phyloP scores from a whole-genome alignment of 64 coral and sea anemone genomes.

The Stichodactyla mertensii region DNA sequence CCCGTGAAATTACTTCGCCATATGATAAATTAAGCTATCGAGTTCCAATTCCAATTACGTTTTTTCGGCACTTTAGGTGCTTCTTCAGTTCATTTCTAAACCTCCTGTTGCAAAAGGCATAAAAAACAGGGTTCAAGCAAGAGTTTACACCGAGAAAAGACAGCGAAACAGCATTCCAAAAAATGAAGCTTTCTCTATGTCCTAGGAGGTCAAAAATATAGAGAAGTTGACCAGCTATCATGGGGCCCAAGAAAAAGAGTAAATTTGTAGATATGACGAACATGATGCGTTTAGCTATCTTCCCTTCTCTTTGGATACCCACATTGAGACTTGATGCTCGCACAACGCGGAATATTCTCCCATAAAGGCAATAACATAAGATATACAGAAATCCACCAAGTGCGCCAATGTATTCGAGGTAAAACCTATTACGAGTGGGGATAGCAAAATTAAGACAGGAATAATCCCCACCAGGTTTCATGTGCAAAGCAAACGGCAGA shows the following conservation, averaged over 20 bases:
- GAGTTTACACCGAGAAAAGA: background rate
- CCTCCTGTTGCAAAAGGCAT: background rate
- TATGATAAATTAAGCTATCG: too few species aligned
- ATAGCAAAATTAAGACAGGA: background rate
- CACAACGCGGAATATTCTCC: background rate
- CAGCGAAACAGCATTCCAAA: background rate
- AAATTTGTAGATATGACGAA: background rate
- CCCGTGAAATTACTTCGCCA: too few species aligned
- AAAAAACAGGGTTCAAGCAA: background rate
- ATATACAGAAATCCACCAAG: background rate
- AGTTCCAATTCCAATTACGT: background rate
- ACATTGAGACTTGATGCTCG: background rate
- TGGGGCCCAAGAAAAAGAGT: background rate
- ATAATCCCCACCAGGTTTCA: background rate
- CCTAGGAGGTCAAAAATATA: background rate
- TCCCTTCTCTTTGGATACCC: background rate
- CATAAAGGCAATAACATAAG: background rate
- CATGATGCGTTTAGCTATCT: background rate
- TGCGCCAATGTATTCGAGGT: background rate
- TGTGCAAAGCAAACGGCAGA: background rate
- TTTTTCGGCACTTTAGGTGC: background rate
- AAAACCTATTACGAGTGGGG: background rate
- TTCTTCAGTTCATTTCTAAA: background rate
- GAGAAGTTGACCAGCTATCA: background rate
- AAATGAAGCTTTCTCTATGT: background rate